Base-by-base conservation (phyloP, 2,113 vertebrate species). In the Carlito syrichta region DNA sequence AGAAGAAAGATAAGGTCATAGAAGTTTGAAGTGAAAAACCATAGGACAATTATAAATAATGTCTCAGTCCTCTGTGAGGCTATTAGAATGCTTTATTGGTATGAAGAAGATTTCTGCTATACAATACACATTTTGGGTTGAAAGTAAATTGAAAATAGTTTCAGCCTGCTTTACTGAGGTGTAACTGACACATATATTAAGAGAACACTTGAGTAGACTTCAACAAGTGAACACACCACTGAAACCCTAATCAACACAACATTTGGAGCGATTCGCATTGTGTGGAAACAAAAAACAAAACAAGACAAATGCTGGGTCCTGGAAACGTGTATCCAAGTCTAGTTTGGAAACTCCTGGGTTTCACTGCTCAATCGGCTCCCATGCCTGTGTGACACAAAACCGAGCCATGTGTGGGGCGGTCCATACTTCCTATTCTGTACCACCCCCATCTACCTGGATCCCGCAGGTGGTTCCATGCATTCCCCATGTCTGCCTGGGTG, bases 401-500 rank as follows among this genome's bases (percentile, higher is more conserved):
- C 35, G 40, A 0, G 9, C 23, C 14, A 2, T 3, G 13, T 2
- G 19, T 1, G 13, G 13, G 0, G 6, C 2, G 3, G n/a, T 0
- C 7, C 2, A 0, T 4, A 10, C 2, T 35, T 60, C 69, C 23
- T 27, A 0, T 6, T 6, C 2, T 23, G 0, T 6, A n/a, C 25
- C 14, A 2, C 10, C 52, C 20, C 4, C 12, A 0, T 12, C 40
- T 14, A 30, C 22, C 30, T 13, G 8, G 20, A 30, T 56, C 56
- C 40, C 11, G 12, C 20, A 6, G 0, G 13, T 6, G 30, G 22
- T 4, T 13, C 22, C 25, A 2, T 10, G 38, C 0, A 17, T 38
- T 1, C 16, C 45, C 19, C 50, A 10, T 2, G 30, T 40, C 76
- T 40, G 16, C 8, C n/a, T 76, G 25, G 3, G 17, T 54, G 23